phyloP scores from a whole-genome alignment of 2,797 vertebrate genomes.

The Rhinoraja longicauda region DNA sequence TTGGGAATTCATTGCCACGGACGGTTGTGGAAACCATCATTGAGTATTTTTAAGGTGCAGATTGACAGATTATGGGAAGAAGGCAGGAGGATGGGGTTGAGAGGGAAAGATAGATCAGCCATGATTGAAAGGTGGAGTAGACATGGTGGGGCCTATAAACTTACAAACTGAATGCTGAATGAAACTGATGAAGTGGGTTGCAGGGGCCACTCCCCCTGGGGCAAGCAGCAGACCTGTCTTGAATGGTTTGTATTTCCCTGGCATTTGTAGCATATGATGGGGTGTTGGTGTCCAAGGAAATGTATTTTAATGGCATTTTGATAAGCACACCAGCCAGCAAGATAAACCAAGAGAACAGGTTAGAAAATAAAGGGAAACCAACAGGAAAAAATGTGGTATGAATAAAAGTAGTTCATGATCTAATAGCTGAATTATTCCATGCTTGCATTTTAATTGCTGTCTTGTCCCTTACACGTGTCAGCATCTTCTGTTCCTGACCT shows the following conservation, averaged over 20 bases:
- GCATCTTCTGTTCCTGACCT: not conserved
- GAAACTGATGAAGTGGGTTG: too few relatives aligned
- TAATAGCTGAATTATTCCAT: not conserved
- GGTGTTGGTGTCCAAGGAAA: not conserved
- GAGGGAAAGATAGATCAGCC: too few relatives aligned
- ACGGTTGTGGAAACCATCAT: too few relatives aligned
- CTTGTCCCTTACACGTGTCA: not conserved
- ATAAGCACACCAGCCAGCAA: not conserved
- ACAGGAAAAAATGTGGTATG: not conserved
- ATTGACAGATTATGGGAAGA: too few relatives aligned
- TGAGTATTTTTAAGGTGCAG: too few relatives aligned
- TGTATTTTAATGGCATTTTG: not conserved
- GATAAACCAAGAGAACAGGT: not conserved
- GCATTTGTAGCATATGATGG: not conserved
- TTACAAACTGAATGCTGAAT: too few relatives aligned
- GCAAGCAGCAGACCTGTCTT: not conserved
- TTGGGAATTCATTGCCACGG: too few relatives aligned
- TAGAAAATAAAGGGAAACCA: not conserved
- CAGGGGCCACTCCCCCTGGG: not conserved
- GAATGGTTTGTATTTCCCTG: not conserved
- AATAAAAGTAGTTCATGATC: not conserved
- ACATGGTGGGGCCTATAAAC: too few relatives aligned
- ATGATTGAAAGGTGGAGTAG: too few relatives aligned
- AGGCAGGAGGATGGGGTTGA: too few relatives aligned
- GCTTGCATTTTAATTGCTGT: not conserved